These are phyloP conservation scores for Psammodynastes pulverulentus DNA, from an alignment of 2,113 vertebrate species.

Conservation along the genomic window DNA sequence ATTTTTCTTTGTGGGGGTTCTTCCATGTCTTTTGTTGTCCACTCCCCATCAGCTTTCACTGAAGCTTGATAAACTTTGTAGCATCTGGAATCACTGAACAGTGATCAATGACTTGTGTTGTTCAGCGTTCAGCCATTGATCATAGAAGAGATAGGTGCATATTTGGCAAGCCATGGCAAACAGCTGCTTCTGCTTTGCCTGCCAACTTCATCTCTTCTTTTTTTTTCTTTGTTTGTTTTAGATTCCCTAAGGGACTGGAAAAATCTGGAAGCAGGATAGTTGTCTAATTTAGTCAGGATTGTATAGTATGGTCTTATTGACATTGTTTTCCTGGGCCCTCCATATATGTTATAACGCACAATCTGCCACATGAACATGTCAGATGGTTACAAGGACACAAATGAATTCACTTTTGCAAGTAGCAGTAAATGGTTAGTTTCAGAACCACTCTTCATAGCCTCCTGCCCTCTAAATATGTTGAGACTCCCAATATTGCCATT, in stretches of 20 bases:
- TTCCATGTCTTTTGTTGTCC: background rate
- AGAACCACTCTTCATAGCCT: background rate
- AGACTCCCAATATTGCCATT: background rate
- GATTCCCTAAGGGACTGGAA: constrained; percentile 41
- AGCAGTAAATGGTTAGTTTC: background rate
- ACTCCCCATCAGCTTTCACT: constrained; percentile 13
- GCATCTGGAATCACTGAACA: constrained; percentile 44
- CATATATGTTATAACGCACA: background rate
- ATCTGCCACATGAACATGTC: background rate
- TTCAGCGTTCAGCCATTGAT: constrained; percentile 42
- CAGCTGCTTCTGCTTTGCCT: constrained; percentile 58
- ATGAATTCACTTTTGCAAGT: background rate
- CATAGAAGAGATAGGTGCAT: constrained; percentile 37
- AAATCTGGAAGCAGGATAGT: constrained; percentile 48
- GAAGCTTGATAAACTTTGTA: constrained; percentile 39
- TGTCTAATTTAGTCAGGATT: constrained; percentile 58
- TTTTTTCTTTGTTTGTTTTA: background rate
- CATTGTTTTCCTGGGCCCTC: constrained; percentile 39
- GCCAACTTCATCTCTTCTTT: constrained; percentile 38
- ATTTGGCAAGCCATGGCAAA: constrained; percentile 25
- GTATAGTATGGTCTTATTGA: constrained; percentile 46
- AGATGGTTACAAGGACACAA: background rate
- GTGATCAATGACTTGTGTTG: constrained; percentile 47
- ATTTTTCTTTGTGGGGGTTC: constrained; percentile 21
- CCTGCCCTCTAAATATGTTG: background rate